Percentiles rank a stretch among this genome's conserved stretches.
Conservation (phyloP, 2,888 invertebrate genomes). For the Zygaena filipendulae region DNA sequence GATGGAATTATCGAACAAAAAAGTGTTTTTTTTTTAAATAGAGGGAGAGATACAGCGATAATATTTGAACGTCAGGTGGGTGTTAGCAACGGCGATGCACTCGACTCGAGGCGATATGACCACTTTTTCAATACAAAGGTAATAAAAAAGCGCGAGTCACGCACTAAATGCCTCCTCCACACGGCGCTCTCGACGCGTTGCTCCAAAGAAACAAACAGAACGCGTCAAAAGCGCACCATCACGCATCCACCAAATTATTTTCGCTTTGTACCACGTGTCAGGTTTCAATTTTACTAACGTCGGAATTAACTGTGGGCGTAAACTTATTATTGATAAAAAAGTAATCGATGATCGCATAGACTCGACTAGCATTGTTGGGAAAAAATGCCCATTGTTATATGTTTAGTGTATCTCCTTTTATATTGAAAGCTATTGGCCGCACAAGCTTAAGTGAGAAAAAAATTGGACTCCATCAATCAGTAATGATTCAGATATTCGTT, state of each 20-base stretch:
- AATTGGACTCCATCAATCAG: slow-evolving; percentile 62
- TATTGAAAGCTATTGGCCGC: slow-evolving; percentile 43
- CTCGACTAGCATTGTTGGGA: slow-evolving; percentile 39
- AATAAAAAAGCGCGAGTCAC: slow-evolving; percentile 61
- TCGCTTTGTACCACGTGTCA: slow-evolving; percentile 66
- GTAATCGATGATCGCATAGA: slow-evolving; percentile 64
- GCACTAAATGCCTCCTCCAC: slow-evolving; percentile 53
- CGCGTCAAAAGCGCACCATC: slow-evolving; percentile 55
- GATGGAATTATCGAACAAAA: slow-evolving; percentile 32
- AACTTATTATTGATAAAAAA: slow-evolving; percentile 67
- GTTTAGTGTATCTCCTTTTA: slow-evolving; percentile 42
- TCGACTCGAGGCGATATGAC: slow-evolving; percentile 25
- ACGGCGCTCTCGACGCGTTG: slow-evolving; percentile 38
- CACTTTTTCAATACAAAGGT: slow-evolving; percentile 60
- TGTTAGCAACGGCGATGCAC: slow-evolving; percentile 15
- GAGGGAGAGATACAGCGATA: slow-evolving; percentile 27
- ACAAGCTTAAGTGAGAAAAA: slow-evolving; percentile 52
- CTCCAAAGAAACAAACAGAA: slow-evolving; percentile 62
- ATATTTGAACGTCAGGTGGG: slow-evolving; percentile 38
- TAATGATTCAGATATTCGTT: slow-evolving; percentile 54
- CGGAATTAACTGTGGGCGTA: slow-evolving; percentile 67
- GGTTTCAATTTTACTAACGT: slow-evolving; percentile 64
- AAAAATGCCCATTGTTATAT: slow-evolving; percentile 58
- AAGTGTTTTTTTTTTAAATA: slow-evolving; percentile 31
- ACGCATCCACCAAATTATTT: slow-evolving; percentile 62